Base-by-base conservation (phyloP, 2,888 invertebrate species). In the Lepidocyrtinus sp. region DNA sequence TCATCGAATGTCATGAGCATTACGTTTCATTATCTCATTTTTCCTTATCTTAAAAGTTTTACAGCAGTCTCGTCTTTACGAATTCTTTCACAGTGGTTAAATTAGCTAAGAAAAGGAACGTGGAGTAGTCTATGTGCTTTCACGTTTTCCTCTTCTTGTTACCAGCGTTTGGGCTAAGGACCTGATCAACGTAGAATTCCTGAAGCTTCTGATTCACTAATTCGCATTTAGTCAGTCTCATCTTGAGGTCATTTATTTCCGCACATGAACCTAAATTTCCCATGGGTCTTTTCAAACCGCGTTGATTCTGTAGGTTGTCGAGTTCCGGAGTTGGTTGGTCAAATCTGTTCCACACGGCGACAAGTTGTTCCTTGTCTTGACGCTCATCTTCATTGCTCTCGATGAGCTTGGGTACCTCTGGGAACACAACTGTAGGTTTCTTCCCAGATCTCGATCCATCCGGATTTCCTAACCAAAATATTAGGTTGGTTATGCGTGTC, bases 401-500 rank as follows among this genome's bases (percentile, higher is more conserved):
- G 85, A 93, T 92, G 72, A 95, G 89, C 79, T 90, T 91, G 72
- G 91, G 15, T 92, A 88, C 79, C 88, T 91, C 0, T 92, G 91
- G 86, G 64, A 88, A 85, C 1, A 85, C 70, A 26, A 88, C 75
- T 0, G 75, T 82, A 2, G 88, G 87, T 64, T 87, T 87, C 63
- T 87, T 86, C 0, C 86, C 86, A 67, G 78, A 78, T 71, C 71
- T 80, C 1, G 67, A 55, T 25, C 87, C 87, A 81, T 92, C 91
- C 1, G 91, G 90, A 77, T 90, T 91, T 36, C 92, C 91, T 0
- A 92, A 88, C 0, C 91, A 90, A 87, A 94, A 92, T 77, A 91
- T 90, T 0, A 94, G 91, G 89, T 95, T 95, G 0, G 93, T 94
- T 0, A 96, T 90, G 0, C 92, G 88, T n/a, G 94, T 94, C 89